phyloP scores from a whole-genome alignment of 2,797 vertebrate species.

The Sebastes kiyomatsui region DNA sequence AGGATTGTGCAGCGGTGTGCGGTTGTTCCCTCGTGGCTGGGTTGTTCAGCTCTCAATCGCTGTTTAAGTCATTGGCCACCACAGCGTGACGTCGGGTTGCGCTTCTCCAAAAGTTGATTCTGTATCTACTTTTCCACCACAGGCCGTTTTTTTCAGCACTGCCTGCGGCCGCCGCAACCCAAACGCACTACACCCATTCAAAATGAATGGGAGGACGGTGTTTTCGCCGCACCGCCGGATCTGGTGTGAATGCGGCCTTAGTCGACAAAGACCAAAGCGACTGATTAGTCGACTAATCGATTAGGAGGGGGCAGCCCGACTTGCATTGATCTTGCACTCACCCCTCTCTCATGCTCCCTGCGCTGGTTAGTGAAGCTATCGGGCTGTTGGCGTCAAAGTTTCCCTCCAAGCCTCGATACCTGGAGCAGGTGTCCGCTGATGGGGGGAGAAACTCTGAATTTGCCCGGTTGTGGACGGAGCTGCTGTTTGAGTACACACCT shows the following conservation, averaged over 20 bases:
- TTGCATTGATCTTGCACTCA: conserved; percentile 64
- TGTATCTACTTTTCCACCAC: no score
- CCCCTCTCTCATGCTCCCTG: conserved; percentile 83
- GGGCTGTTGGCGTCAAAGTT: conserved; percentile 72
- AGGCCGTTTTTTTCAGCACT: no score
- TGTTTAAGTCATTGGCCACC: no score
- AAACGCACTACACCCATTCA: no score
- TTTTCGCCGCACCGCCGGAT: no score
- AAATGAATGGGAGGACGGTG: accelerated
- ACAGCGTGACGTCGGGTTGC: no score
- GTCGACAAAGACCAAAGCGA: no score
- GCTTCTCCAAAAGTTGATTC: no score
- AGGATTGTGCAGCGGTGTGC: no score
- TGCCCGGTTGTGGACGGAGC: conserved; percentile 72
- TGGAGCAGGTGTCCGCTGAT: conserved; percentile 77
- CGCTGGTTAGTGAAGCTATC: conserved; percentile 75
- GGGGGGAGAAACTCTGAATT: conserved; percentile 78
- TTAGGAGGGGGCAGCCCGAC: no score
- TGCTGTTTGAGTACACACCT: conserved; percentile 85
- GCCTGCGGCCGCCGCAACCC: accelerated
- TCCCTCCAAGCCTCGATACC: conserved; percentile 81
- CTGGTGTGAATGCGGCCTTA: no score
- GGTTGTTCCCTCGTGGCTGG: no score
- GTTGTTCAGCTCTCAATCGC: accelerated
- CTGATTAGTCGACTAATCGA: accelerated